A percentile compares a stretch with the other conserved stretches of the same genome.
These are phyloP conservation scores for Aptenodytes forsteri DNA, from an alignment of 2,113 vertebrate species.

Conservation along the genomic window DNA sequence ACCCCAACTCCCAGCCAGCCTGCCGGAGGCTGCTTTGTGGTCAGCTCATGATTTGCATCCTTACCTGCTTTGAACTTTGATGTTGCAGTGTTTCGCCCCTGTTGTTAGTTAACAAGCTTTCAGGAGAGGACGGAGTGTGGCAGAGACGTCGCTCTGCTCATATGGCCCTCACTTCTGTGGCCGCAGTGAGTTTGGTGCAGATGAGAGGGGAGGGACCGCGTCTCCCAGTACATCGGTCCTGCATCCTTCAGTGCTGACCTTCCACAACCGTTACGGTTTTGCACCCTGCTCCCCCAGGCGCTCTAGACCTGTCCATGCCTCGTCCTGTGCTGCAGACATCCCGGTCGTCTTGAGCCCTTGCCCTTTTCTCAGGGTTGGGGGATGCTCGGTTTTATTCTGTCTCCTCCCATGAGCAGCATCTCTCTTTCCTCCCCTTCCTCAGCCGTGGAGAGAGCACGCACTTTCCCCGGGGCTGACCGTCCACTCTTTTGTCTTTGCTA, in stretches of 20 bases:
- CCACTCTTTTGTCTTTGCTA: neutral
- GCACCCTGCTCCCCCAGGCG: neutral
- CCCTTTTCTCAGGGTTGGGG: neutral
- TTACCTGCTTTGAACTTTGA: neutral
- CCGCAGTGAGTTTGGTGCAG: rapidly evolving
- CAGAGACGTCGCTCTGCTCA: neutral
- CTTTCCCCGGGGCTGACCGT: neutral
- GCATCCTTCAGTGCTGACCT: neutral
- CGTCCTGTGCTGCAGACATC: rapidly evolving
- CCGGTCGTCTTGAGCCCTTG: rapidly evolving
- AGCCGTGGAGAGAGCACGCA: rapidly evolving
- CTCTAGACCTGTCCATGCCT: neutral
- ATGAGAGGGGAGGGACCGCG: neutral
- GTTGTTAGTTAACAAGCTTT: neutral
- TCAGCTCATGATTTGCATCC: neutral
- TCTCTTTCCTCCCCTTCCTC: neutral
- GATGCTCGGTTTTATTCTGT: neutral
- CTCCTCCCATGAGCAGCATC: neutral
- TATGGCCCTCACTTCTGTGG: rapidly evolving
- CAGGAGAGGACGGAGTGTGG: rapidly evolving
- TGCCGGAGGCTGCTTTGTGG: rapidly evolving
- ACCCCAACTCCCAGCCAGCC: neutral
- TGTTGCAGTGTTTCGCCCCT: neutral
- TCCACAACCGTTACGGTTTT: neutral
- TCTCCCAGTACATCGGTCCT: neutral